Conservation (phyloP, 2,113 vertebrate genomes). For the Piprites chloris region DNA sequence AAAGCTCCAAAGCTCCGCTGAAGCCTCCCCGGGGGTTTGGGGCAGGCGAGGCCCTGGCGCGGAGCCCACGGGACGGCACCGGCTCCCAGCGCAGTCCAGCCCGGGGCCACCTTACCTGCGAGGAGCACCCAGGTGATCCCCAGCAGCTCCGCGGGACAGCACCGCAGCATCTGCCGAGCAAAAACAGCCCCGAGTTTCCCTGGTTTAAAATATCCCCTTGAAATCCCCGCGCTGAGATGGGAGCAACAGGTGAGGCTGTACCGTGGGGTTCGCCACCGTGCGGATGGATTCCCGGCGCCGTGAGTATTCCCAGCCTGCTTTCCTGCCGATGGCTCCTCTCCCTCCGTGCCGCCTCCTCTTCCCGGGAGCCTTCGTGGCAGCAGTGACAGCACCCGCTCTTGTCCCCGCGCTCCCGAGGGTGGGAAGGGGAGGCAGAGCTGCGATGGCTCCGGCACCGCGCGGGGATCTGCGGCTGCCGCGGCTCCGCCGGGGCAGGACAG, state of each 20-base stretch:
- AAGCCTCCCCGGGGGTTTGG: neutral
- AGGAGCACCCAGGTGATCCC: neutral
- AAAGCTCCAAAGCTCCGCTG: neutral
- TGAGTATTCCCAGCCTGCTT: neutral
- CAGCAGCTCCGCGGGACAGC: neutral
- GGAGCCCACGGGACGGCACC: accelerated
- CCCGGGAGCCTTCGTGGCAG: neutral
- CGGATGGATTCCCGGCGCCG: neutral
- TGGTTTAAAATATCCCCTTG: accelerated
- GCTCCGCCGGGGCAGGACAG: neutral
- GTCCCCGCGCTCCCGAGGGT: neutral
- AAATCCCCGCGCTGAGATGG: accelerated
- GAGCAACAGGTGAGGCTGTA: neutral
- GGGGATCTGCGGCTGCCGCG: neutral
- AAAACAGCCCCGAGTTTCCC: accelerated
- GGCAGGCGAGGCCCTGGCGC: neutral
- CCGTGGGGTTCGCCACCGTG: accelerated
- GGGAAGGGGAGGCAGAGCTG: neutral
- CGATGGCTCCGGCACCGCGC: neutral
- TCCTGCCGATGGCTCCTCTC: neutral
- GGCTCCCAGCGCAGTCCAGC: neutral
- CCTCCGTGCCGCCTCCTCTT: neutral
- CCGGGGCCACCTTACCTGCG: neutral
- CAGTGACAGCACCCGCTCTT: neutral
- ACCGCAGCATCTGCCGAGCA: neutral